These are phyloP conservation scores for Rhodeus uyekii DNA, from an alignment of 2,797 vertebrate species.

Conservation along the genomic window DNA sequence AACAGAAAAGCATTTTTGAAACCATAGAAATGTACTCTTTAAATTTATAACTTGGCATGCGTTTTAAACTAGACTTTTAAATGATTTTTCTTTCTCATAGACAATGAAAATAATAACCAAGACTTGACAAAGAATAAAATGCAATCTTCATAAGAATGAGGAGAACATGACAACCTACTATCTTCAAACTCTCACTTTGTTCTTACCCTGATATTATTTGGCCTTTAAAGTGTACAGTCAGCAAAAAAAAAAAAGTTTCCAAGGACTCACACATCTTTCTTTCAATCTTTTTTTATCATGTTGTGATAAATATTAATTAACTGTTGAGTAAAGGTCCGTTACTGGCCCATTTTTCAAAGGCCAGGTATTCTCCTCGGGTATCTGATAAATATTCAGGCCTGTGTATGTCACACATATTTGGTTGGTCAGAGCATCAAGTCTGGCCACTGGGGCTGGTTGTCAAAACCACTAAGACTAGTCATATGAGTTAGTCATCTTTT, in stretches of 20 bases:
- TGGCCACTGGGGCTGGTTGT: background rate
- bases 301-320: constrained; percentile 63
- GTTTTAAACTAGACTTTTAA: background rate
- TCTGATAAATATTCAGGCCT: constrained; percentile 53
- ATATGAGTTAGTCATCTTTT: background rate
- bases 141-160: background rate
- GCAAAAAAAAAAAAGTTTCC: constrained; percentile 56
- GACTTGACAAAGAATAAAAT: constrained; percentile 3
- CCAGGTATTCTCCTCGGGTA: constrained; percentile 46
- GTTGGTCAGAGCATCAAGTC: constrained; percentile 46
- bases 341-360: constrained; percentile 41
- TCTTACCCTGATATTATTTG: constrained; percentile 51
- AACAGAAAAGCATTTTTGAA: background rate
- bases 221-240: constrained; percentile 54
- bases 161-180: constrained; percentile 6
- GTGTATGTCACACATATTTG: constrained; percentile 18
- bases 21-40: background rate
- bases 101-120: background rate
- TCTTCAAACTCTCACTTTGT: constrained; percentile 22
- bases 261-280: constrained; percentile 42
- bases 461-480: background rate
- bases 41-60: background rate
- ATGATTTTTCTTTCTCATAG: background rate
- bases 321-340: constrained; percentile 48
- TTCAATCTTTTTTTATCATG: constrained; percentile 22